Percentiles rank a stretch among this genome's conserved stretches.
Evolutionary conservation across 2,888 invertebrate genomes (phyloP).

Genomic region (Diaperis boleti): DNA sequence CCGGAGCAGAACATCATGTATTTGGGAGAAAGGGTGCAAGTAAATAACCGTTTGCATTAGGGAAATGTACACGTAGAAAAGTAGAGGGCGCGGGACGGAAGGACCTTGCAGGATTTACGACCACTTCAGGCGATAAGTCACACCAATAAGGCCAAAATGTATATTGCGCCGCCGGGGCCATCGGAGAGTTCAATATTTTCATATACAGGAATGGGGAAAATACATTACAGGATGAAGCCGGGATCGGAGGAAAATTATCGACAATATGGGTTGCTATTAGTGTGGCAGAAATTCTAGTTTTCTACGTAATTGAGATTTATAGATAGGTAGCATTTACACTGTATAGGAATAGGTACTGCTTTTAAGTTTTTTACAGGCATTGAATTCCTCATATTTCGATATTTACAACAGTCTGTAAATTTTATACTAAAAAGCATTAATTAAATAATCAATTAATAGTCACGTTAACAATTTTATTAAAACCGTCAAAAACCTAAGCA

Average conservation of each 20-base stretch:
- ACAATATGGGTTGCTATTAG: neutral
- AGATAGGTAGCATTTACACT: too few relatives aligned
- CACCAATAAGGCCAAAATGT: slow-evolving; percentile 40
- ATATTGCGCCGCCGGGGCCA: slow-evolving; percentile 35
- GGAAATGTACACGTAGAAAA: slow-evolving; percentile 40
- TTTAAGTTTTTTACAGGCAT: too few relatives aligned
- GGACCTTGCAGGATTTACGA: slow-evolving; percentile 43
- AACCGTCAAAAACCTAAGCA: too few relatives aligned
- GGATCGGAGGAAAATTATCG: slow-evolving; percentile 12
- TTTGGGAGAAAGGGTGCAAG: slow-evolving; percentile 37
- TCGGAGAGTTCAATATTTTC: slow-evolving; percentile 35
- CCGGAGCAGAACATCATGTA: slow-evolving; percentile 22
- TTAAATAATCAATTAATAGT: too few relatives aligned
- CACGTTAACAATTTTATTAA: too few relatives aligned
- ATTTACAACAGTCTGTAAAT: too few relatives aligned
- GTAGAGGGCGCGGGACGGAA: slow-evolving; percentile 38
- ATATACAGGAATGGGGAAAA: slow-evolving; percentile 24
- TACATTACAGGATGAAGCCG: slow-evolving; percentile 20
- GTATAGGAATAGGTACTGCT: too few relatives aligned
- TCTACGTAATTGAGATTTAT: too few relatives aligned
- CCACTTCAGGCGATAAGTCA: slow-evolving; percentile 46
- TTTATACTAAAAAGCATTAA: too few relatives aligned
- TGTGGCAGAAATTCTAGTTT: neutral
- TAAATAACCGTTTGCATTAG: slow-evolving; percentile 41
- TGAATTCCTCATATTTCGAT: too few relatives aligned